Percentiles rank a stretch among this genome's conserved stretches.
Conservation (phyloP, 2,888 invertebrate genomes). For the Andrena hattorfiana region DNA sequence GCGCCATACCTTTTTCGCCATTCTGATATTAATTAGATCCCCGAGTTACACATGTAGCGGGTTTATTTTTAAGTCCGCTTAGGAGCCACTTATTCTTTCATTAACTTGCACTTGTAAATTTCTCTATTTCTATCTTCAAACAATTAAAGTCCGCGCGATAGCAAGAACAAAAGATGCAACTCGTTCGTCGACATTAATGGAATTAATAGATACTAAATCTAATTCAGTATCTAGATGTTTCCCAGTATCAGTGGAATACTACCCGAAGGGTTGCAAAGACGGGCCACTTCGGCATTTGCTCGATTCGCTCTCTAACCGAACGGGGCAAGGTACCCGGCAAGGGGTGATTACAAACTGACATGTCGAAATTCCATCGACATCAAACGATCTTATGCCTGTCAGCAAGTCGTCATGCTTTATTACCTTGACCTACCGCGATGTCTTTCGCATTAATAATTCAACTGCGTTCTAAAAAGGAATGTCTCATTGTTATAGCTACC, state of each 20-base stretch:
- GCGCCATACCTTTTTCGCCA: conserved; percentile 71
- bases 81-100: background rate
- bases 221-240: too few species aligned
- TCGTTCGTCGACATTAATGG: background rate
- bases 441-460: conserved; percentile 54
- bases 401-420: conserved; percentile 30
- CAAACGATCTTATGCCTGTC: conserved; percentile 51
- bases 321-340: conserved; percentile 32
- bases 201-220: too few species aligned
- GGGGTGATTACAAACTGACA: conserved; percentile 58
- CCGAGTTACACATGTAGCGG: background rate
- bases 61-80: conserved; percentile 1
- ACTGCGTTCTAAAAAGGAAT: conserved; percentile 28
- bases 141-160: too few species aligned
- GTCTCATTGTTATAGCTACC: conserved; percentile 1
- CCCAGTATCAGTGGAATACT: background rate
- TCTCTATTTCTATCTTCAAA: background rate
- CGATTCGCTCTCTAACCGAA: background rate
- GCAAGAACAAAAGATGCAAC: background rate
- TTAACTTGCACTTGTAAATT: background rate
- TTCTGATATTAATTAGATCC: conserved; percentile 43
- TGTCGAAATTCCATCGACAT: conserved; percentile 47
- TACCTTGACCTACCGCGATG: conserved; percentile 60
- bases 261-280: background rate
- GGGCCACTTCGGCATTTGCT: background rate